Base-by-base conservation (phyloP, 2,888 invertebrate species). In the Drosophila rubida region DNA sequence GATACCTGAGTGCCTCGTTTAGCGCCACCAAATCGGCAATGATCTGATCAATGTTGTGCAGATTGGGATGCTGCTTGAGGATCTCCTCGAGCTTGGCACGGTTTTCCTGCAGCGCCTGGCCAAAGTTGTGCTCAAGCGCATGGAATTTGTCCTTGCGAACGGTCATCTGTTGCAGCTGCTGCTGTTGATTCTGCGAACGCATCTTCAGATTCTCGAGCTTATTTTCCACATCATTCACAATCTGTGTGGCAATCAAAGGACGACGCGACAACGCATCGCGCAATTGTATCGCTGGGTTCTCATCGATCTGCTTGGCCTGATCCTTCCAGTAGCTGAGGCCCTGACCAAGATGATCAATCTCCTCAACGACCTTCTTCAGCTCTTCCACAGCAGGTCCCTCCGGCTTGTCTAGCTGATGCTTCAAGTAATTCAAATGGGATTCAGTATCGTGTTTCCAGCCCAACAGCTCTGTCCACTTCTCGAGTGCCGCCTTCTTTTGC, bases 391-490 rank as follows among this genome's bases (percentile, higher is more conserved):
- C 94, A 0, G 95, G 94, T 90, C 96, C 96, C 8, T 95, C 92
- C 0, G 90, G 94, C 23, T 95, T 95, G 63, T 96, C 96, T 5
- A 96, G 93, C 90, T 96, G 96, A 84, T 96, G 96, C 84, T 96
- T 95, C 66, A 96, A 94, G 79, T 97, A 96, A 50, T 95, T 94
- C 44, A 97, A 91, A 89, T 96, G 96, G 77, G 96, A 96, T 72
- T 94, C 94, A 0, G 95, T 95, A 74, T 97, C 96, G 54, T 95
- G 95, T 78, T 96, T 95, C 96, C 96, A 97, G 79, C 95, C 95
- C 7, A 96, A 91, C 23, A 97, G 93, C 81, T 97, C 96, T 0
- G 94, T 94, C 97, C 97, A 97, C 86, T 96, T 96, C 88, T 96
- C 95, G 23, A 97, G 90, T 3, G 95, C 93, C 0, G 93, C 93